These are phyloP conservation scores for Mormoops blainvillei DNA, from an alignment of 2,113 vertebrate genomes.

Conservation along the genomic window DNA sequence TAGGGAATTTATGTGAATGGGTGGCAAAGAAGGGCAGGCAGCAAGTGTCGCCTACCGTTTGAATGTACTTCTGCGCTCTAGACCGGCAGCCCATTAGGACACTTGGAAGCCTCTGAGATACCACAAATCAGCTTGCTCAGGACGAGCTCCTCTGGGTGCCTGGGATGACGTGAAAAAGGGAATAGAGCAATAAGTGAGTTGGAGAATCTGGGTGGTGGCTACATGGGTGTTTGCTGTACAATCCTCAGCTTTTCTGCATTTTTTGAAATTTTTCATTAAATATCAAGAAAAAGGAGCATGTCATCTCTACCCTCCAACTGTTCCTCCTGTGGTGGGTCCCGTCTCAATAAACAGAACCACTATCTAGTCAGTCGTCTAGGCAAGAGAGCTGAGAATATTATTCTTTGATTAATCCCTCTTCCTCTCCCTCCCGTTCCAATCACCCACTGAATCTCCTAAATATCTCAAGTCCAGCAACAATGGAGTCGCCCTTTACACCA, in stretches of 20 bases:
- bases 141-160: neutral
- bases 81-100: neutral
- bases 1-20: neutral
- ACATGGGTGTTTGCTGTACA: neutral
- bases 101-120: neutral
- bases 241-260: neutral
- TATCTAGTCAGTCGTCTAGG: neutral
- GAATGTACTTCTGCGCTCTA: neutral
- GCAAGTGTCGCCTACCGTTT: neutral
- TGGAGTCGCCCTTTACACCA: neutral
- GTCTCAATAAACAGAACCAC: neutral
- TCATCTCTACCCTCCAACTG: neutral
- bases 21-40: neutral
- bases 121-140: neutral
- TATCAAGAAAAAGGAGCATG: neutral
- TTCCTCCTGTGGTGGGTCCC: neutral
- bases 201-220: neutral
- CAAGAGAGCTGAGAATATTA: neutral
- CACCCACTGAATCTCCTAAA: neutral
- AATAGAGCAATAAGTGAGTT: neutral
- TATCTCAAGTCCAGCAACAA: neutral
- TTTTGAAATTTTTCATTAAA: neutral
- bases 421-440: neutral
- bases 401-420: neutral
- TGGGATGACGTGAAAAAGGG: neutral